A percentile compares a stretch with the other conserved stretches of the same genome.
phyloP scores from a whole-genome alignment of 2,888 invertebrate species.

The Xestoiulus laeticollis region DNA sequence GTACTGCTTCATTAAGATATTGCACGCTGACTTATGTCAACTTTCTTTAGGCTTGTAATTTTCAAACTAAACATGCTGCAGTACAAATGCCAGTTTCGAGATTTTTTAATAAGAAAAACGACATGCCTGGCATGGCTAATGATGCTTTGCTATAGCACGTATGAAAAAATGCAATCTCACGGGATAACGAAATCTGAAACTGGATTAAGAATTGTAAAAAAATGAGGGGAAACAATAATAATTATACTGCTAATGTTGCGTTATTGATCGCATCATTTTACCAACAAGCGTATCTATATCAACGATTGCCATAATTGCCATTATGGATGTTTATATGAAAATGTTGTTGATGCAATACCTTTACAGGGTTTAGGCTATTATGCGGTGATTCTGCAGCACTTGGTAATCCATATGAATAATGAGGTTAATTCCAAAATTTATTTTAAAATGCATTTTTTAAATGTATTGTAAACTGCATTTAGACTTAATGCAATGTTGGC shows the following conservation, averaged over 20 bases:
- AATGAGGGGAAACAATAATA: neutral
- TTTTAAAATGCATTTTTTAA: too few species aligned
- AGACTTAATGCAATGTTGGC: too few species aligned
- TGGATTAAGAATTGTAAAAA: neutral
- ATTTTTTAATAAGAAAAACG: constrained; percentile 4
- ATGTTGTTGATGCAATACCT: too few species aligned
- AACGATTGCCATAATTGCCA: too few species aligned
- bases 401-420: too few species aligned
- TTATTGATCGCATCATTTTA: neutral
- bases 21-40: constrained; percentile 9
- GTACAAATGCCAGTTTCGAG: neutral
- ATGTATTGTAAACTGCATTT: too few species aligned
- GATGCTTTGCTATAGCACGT: neutral
- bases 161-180: neutral
- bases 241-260: constrained; percentile 16
- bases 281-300: neutral
- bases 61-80: constrained; percentile 17
- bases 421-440: too few species aligned
- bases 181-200: constrained; percentile 6
- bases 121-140: constrained; percentile 26
- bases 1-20: constrained; percentile 26
- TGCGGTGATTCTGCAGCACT: too few species aligned
- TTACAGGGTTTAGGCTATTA: too few species aligned
- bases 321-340: too few species aligned
- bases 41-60: constrained; percentile 11